Evolutionary conservation across 2,113 vertebrate genomes (phyloP), one percentile per base, ranked within the genome.

Genomic region (Bostrychus sinensis): DNA sequence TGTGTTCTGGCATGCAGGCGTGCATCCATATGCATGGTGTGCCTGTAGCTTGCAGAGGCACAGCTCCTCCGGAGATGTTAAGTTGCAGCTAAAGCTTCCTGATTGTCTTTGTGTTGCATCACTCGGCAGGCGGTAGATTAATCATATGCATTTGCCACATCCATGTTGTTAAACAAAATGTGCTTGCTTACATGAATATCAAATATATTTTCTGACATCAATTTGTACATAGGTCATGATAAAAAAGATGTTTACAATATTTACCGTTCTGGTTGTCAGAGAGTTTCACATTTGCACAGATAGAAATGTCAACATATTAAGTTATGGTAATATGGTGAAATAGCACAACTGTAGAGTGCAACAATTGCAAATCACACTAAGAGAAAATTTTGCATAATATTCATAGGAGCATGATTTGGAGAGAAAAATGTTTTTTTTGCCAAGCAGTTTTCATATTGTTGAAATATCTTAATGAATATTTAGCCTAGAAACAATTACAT

Each of bases 51-150:
- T 73, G 66, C 61, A 55, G 53, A 56, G 57, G 57, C 59, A 56
- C 25, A 45, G 39, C 69, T 62, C 77, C 73, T 56, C 66, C 65
- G 59, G 57, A 71, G 45, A 50, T 37, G 36, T 23, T 17, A 37
- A 71, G 72, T 72, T 82, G 23, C 54, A 67, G 64, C 57, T 70
- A 30, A 66, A 67, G 39, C 36, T 32, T 36, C 23, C 30, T 26
- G 62, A 70, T 77, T 83, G 77, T 78, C 63, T 66, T 62, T 42
- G 51, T 72, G 57, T 87, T 84, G 76, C 83, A 43, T 89, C 75
- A 85, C 37, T 39, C 57, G 17, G 70, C 60, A 77, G 58, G 57
- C 62, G 23, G 7, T 45, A 61, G 61, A 66, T 73, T 59, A 77
- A 60, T 42, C 16, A 57, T 38, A 16, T 56, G 57, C 34, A 38